Base-by-base conservation (phyloP, 2,888 invertebrate genomes). In the Cephalotes varians region DNA sequence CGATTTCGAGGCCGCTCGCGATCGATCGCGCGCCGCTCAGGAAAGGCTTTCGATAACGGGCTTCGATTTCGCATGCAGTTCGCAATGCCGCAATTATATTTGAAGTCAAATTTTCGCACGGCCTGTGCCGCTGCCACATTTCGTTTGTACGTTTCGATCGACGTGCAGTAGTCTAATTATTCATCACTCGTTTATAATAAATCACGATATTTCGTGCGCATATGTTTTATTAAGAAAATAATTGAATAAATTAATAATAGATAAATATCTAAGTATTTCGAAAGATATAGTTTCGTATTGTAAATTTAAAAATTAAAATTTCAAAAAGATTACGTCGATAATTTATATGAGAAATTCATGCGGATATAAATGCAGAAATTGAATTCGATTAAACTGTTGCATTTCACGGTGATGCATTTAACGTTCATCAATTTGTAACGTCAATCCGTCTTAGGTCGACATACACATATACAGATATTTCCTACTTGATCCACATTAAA, bases 11-110 rank as follows among this genome's bases (percentile, higher is more conserved):
- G 40, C 60, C 56, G 81, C 31, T 18, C 47, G 37, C 44, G 83
- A 87, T 89, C 90, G 89, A 88, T 87, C 67, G 74, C 62, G 71
- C 56, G 44, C 40, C n/a, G 51, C 64, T 54, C 77, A 28, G 72
- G 44, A 64, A 73, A 64, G 73, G 72, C 44, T 76, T 77, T 81
- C 76, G 40, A 79, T 72, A 72, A 80, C 65, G 54, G 62, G 72
- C 80, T 34, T 80, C 71, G 56, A 73, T 64, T 67, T 58, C 62
- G 54, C 21, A 31, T 69, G 77, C 71, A 77, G 25, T 25, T 37
- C 40, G 28, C 76, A 51, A 77, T 44, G 56, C 34, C n/a, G 73
- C 77, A 79, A 73, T 79, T 79, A 79, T 79, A 79, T 79, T 72
- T 21, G 2, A 25, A 44, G 31, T 44, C 72, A 18, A 71, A 79